These are phyloP conservation scores for Sus cebifrons DNA, from an alignment of 2,797 vertebrate genomes.

Conservation along the genomic window DNA sequence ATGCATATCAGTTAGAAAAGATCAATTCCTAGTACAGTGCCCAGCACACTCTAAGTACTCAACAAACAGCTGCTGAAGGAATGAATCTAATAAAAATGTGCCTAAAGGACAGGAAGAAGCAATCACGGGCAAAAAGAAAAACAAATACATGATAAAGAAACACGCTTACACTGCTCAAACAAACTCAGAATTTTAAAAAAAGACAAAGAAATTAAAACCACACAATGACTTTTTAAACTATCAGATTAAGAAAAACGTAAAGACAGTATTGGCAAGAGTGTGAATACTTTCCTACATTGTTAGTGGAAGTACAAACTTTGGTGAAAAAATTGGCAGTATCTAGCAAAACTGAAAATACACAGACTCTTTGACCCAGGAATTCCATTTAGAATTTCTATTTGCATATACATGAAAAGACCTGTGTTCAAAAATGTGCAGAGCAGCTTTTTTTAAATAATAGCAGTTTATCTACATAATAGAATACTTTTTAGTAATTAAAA, in stretches of 20 bases:
- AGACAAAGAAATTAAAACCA: constrained; percentile 38
- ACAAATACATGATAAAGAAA: neutral
- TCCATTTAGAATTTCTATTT: constrained; percentile 61
- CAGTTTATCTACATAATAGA: constrained; percentile 49
- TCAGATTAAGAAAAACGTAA: constrained; percentile 41
- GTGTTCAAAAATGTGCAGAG: constrained; percentile 49
- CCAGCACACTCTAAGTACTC: neutral
- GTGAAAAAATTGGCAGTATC: constrained; percentile 8
- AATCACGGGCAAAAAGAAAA: constrained; percentile 29
- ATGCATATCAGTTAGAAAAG: constrained; percentile 34
- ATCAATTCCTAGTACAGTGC: neutral
- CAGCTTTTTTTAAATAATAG: constrained; percentile 1
- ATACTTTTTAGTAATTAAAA: constrained; percentile 58
- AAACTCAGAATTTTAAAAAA: constrained; percentile 4
- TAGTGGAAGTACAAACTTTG: neutral
- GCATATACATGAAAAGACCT: constrained; percentile 40
- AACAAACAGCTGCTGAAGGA: constrained; percentile 43
- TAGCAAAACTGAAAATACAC: constrained; percentile 58
- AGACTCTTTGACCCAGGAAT: constrained; percentile 32
- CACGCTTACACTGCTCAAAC: constrained; percentile 64
- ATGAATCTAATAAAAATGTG: constrained; percentile 58
- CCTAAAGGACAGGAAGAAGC: constrained; percentile 27
- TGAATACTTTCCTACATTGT: constrained; percentile 8
- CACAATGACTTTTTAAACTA: constrained; percentile 13
- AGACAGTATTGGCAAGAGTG: neutral